A percentile compares a stretch with the other conserved stretches of the same genome.
Evolutionary conservation across 2,888 invertebrate genomes (phyloP).

Genomic region (Chironomus riparius): DNA sequence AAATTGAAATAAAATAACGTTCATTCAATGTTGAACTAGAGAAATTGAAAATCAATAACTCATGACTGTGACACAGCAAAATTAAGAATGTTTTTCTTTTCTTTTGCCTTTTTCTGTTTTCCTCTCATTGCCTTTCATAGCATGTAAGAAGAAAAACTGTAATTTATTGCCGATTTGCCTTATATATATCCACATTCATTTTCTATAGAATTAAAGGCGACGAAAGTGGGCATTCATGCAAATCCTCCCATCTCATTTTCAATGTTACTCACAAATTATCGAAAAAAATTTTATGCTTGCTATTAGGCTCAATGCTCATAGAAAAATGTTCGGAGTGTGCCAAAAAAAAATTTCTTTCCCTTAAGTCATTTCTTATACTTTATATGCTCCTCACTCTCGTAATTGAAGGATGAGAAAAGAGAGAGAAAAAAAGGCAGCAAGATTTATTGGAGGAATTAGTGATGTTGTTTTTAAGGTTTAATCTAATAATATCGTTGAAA

Average conservation of each 20-base stretch:
- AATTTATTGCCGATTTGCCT: slow-evolving; percentile 6
- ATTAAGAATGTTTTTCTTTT: not conserved
- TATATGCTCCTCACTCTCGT: too few species aligned
- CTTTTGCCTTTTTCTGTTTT: not conserved
- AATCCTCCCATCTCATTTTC: not conserved
- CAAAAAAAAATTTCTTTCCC: too few species aligned
- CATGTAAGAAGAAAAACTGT: not conserved
- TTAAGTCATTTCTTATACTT: too few species aligned
- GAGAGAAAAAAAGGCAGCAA: too few species aligned
- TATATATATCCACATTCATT: not conserved
- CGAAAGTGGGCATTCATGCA: slow-evolving; percentile 7
- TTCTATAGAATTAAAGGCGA: not conserved
- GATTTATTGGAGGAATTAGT: not conserved
- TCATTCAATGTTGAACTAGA: not conserved
- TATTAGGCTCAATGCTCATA: not conserved
- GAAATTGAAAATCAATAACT: slow-evolving; percentile 8
- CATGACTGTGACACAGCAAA: slow-evolving; percentile 4
- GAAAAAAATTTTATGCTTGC: not conserved
- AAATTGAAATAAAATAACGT: not conserved
- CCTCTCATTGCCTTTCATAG: not conserved
- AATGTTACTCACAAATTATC: not conserved
- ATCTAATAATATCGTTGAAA: too few species aligned
- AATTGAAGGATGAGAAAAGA: not conserved
- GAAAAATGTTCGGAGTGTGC: not conserved
- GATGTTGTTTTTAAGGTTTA: not conserved